A percentile compares a stretch with the other conserved stretches of the same genome.
These are phyloP conservation scores for Stramonita haemastoma DNA, from an alignment of 2,888 invertebrate species.

Conservation along the genomic window DNA sequence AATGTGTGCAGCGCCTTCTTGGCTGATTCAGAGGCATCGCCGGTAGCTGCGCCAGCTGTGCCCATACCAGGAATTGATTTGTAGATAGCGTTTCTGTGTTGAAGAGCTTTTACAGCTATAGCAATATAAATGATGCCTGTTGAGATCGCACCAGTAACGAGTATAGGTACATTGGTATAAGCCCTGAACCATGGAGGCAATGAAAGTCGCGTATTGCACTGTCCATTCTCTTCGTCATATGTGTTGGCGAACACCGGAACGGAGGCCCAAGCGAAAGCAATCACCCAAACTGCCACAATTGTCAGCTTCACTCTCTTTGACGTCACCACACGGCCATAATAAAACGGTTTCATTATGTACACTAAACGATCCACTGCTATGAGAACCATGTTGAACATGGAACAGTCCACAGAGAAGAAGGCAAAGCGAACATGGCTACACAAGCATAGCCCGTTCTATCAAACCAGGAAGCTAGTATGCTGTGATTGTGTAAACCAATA, in stretches of 20 bases:
- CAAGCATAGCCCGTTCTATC: slow-evolving; percentile 30
- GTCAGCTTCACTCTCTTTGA: background rate
- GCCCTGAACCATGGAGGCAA: background rate
- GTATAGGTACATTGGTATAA: background rate
- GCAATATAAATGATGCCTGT: background rate
- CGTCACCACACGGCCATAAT: slow-evolving; percentile 30
- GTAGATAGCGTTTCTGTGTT: background rate
- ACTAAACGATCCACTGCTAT: slow-evolving; percentile 48
- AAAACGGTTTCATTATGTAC: slow-evolving; percentile 43
- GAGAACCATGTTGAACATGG: slow-evolving; percentile 41
- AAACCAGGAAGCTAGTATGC: slow-evolving; percentile 9
- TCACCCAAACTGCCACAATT: slow-evolving; percentile 22
- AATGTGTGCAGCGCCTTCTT: background rate
- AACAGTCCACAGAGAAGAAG: slow-evolving; percentile 27
- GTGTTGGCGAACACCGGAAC: slow-evolving; percentile 37
- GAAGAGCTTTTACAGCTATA: background rate
- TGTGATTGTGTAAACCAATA: slow-evolving; percentile 13
- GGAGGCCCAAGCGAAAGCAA: slow-evolving; percentile 11
- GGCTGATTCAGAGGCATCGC: background rate
- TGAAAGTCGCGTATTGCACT: background rate
- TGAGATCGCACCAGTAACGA: background rate
- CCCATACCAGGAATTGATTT: background rate
- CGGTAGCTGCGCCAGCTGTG: too few relatives aligned
- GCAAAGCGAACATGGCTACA: slow-evolving; percentile 28
- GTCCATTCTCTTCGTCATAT: background rate